These are phyloP conservation scores for Luidia sarsii DNA, from an alignment of 53 echinoderm and acorn worm species.

Conservation along the genomic window DNA sequence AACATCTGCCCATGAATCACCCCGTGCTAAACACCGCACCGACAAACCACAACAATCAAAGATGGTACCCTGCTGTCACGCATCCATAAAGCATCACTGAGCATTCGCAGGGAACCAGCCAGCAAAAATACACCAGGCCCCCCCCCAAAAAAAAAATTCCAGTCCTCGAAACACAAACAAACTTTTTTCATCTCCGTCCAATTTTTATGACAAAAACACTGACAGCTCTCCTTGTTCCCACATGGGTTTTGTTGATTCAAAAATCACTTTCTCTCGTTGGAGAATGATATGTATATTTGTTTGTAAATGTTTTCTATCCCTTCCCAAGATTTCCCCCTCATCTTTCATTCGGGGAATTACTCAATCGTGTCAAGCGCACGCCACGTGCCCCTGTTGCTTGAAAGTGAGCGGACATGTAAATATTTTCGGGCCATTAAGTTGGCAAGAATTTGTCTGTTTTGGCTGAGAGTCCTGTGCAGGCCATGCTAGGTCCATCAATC, in stretches of 20 bases:
- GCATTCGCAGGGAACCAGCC: too few relatives aligned
- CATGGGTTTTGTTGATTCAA: background rate
- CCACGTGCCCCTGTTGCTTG: too few relatives aligned
- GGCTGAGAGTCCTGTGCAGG: slow-evolving; percentile 6
- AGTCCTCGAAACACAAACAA: slow-evolving; percentile 61
- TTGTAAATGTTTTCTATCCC: background rate
- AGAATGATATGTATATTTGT: background rate
- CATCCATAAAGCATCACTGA: too few relatives aligned
- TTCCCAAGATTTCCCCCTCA: too few relatives aligned
- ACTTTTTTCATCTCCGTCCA: background rate
- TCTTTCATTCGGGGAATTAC: too few relatives aligned
- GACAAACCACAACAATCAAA: slow-evolving; percentile 47
- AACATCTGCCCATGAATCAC: slow-evolving; percentile 19
- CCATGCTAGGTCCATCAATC: slow-evolving; percentile 15
- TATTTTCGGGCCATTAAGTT: slow-evolving; percentile 41
- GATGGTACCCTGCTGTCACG: background rate
- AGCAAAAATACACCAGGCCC: too few relatives aligned
- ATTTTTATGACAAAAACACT: too few relatives aligned
- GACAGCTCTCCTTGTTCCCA: background rate
- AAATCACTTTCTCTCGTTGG: background rate
- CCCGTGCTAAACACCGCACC: background rate
- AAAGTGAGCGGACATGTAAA: slow-evolving; percentile 37
- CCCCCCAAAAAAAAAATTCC: too few relatives aligned
- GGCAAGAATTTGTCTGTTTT: slow-evolving; percentile 22
- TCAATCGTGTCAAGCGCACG: too few relatives aligned